Evolutionary conservation across 2,113 vertebrate genomes (phyloP), one percentile per base, ranked within the genome.

Genomic region (Paradoxurus hermaphroditus): DNA sequence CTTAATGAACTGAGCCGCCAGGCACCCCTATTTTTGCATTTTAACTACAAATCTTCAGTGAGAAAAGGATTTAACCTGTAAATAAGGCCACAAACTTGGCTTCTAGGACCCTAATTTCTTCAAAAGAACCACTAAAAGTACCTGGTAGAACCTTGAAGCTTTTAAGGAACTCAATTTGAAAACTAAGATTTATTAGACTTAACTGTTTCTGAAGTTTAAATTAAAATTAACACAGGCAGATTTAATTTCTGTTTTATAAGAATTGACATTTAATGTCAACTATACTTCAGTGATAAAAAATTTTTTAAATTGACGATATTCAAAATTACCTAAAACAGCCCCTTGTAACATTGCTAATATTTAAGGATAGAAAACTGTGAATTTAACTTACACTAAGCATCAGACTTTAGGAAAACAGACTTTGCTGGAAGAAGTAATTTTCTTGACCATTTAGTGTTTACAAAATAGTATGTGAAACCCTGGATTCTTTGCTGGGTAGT

Each of bases 361-460:
- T 88, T 75, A 89, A 59, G 89, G 88, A 56, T 89, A 39, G 29
- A 90, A 91, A 86, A 63, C 62, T 88, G 68, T 91, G 68, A 92
- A 49, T 89, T 78, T 91, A 82, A 82, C 27, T 39, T 34, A 72
- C 21, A 59, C 34, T 87, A 67, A 56, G 29, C 39, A 44, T 89
- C 53, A 89, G 12, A 91, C 36, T 87, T 89, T 56, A 85, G 86
- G 59, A 62, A 95, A 72, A 81, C 49, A 53, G 44, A 95, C 82
- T 93, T 83, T 72, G 34, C n/a, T 84, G 12, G 65, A 94, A 84
- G 63, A 77, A 89, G 21, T 88, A 36, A 39, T 53, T 77, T 91
- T 90, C 36, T 92, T 36, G 19, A 67, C 53, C 53, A 62, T 75
- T 94, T 79, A 70, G 78, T 73, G 23, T 89, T 95, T 68, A 86